Evolutionary conservation across 2,797 vertebrate genomes (phyloP), one percentile per base, ranked within the genome.

Genomic region (Sebastes alutus): DNA sequence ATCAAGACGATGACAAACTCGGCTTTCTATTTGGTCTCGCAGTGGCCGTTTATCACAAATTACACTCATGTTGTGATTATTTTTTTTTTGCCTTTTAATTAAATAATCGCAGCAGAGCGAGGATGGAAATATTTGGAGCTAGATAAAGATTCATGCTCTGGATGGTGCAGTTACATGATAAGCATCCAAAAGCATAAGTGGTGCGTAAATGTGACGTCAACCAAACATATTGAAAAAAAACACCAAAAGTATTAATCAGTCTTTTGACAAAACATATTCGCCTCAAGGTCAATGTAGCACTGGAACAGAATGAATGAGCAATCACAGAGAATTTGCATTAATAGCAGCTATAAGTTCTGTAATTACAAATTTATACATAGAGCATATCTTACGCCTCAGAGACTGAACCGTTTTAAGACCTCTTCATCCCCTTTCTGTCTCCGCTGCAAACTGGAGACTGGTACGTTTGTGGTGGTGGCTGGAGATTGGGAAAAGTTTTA

Each of bases 1-100:
- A 88, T 87, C 77, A 81, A 18, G 52, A 62, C 32, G 66, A 72
- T 68, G 75, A 82, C 62, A 78, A 66, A 79, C 76, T 73, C 65
- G 7, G 70, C 18, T 65, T 81, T 78, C 32, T n/a, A 22, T 76
- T 66, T 54, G 29, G 33, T 64, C 60, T 75, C 72, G n/a, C 83
- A 70, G 75, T 23, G 22, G 76, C 25, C 33, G 55, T 78, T 81
- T 64, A 83, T 81, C 87, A 73, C 33, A 49, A 59, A 77, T 83
- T 78, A 80, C 60, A 78, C 69, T 83, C 85, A 42, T 71, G 68
- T 77, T 80, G 60, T 69, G 60, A 60, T 85, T 64, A 30, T 72
- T 72, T 58, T 42, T 33, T 32, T 69, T 52, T 54, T 35, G 12
- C 10, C 54, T 13, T 63, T 38, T 33, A 30, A 75, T 78, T 46